Percentiles rank a stretch among this genome's conserved stretches.
Conservation (phyloP, 2,888 invertebrate genomes). For the Cataglyphis livida region DNA sequence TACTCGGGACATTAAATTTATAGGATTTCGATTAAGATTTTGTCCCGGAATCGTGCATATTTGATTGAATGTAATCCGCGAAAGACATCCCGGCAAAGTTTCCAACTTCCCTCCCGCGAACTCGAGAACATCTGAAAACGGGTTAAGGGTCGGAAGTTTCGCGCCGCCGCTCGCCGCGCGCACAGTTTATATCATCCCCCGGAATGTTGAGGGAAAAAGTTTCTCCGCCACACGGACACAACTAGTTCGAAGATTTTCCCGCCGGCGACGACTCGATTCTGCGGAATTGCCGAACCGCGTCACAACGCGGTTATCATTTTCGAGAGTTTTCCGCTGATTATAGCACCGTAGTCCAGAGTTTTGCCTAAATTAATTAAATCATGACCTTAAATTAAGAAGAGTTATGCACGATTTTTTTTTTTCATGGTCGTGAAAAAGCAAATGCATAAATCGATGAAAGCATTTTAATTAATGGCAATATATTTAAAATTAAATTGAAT, state of each 20-base stretch:
- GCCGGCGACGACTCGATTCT: constrained; percentile 35
- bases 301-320: constrained; percentile 28
- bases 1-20: constrained; percentile 19
- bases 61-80: constrained; percentile 53
- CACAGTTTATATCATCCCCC: constrained; percentile 49
- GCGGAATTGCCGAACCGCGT: constrained; percentile 35
- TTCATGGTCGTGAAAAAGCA: not conserved
- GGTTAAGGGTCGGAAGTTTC: constrained; percentile 59
- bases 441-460: not conserved
- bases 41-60: constrained; percentile 41
- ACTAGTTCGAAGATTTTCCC: constrained; percentile 52
- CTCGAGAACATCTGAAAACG: constrained; percentile 56
- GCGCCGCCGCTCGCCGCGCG: constrained; percentile 53
- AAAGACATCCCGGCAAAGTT: constrained; percentile 43
- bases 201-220: constrained; percentile 56
- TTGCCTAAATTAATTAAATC: constrained; percentile 12
- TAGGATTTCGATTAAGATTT: constrained; percentile 48
- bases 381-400: not conserved
- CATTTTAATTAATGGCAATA: not conserved
- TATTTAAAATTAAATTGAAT: not conserved
- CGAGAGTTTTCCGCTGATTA: constrained; percentile 2
- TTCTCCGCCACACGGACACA: constrained; percentile 43
- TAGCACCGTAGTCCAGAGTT: not conserved
- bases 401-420: constrained; percentile 1
- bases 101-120: constrained; percentile 51